Evolutionary conservation across 2,797 vertebrate species (phyloP), one percentile per base, ranked within the genome.

Genomic region (Danionella dracula): DNA sequence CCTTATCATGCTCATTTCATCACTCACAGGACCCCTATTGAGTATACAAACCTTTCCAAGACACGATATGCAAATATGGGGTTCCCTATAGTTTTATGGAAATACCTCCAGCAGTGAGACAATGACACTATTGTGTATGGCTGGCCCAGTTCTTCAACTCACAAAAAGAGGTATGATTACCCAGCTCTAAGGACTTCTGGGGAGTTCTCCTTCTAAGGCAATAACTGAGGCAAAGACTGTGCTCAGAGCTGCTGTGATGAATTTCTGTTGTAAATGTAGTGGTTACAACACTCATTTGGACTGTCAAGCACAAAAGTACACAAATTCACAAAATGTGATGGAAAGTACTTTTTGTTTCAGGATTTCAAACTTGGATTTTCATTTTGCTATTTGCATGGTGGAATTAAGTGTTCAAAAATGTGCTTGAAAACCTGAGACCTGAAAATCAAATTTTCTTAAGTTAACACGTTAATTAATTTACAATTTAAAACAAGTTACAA

Each of bases 111-210:
- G 12, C 32, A 13, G 32, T 45, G 40, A 44, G n/a, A 5, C 23
- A 27, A 27, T 6, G 6, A 27, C 15, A 45, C 41, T 17, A 11
- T 48, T 17, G n/a, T 38, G 44, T 6, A 12, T 10, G 20, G 48
- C 23, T 61, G 44, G 31, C 31, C 44, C 44, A 49, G 58, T 48
- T 61, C 20, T 61, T 13, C 56, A 27, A 59, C 56, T 59, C 40
- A 59, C 56, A 59, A 37, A 48, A 48, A 61, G 42, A 16, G 20
- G 8, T 23, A 61, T 61, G 58, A 49, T 61, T 61, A 61, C 31
- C 16, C 56, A 38, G 21, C 58, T 44, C 44, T 48, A 19, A 48
- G 58, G 58, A 61, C n/a, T 61, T 61, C 37, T 27, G 58, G 34
- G 45, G 32, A 49, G 13, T 9, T 7, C 17, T 38, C 12, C 37